Base-by-base conservation (phyloP, 1,140 invertebrate species). In the Cheumatopsyche charites region DNA sequence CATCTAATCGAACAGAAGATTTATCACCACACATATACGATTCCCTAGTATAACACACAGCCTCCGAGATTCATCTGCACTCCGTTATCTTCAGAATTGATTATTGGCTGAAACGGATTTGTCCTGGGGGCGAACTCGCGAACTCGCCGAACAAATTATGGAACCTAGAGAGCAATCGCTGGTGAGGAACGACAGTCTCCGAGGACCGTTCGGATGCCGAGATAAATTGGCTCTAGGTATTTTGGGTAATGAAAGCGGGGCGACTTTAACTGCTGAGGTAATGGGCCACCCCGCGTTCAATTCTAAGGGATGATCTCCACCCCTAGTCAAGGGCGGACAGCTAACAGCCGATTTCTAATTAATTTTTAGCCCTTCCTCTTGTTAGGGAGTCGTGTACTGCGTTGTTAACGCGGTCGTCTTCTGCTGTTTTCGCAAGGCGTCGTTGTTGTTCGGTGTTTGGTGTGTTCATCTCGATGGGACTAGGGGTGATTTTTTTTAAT, bases 201-300 rank as follows among this genome's bases (percentile, higher is more conserved):
- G n/a, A 15, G 23, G 29, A 36, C 9, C 3, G 29, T 15, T 36
- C 43, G 63, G 29, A 73, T 63, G 29, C 65, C 65, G 23, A 74
- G 70, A 74, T 71, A 74, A 72, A 74, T 74, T 68, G 62, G 61
- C 47, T 70, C 71, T 71, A 74, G 41, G 65, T 72, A 74, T 74
- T 71, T 74, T 52, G 63, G 29, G 73, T 71, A 74, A 74, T 71
- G 73, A 74, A 74, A 74, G 67, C 73, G 55, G n/a, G 67, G 43
- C 70, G 73, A 74, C 66, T 74, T 71, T 71, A 72, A 74, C 70
- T 69, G 69, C 73, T 17, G 43, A 74, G 73, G 73, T 74, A 74
- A 74, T 74, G 70, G 70, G 29, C 47, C 47, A 62, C 69, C 68
- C 63, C 65, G 47, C 58, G 47, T 52, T 52, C 47, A 62, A 71